Base-by-base conservation (phyloP, 30 jellyfish, hydroid and myxozoan species). In the Mastigias papua region DNA sequence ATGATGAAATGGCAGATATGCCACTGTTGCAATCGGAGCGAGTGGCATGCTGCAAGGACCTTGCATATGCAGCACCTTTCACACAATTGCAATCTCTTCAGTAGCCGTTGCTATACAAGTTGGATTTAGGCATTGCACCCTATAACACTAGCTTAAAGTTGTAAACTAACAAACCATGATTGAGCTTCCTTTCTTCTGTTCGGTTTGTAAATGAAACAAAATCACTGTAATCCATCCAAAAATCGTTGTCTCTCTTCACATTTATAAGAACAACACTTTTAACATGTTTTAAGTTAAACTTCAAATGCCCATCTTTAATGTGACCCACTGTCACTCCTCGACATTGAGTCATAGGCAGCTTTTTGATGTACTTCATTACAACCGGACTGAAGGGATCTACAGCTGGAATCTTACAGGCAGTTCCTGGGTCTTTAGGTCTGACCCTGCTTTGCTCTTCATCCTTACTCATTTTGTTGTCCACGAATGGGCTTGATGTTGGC, bases 321-420 rank as follows among this genome's bases (percentile, higher is more conserved):
- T 48, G 73, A 22, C 86, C 51, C 17, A 48, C 54, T 26, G 19
- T 58, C 25, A 33, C 61, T 76, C 74, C 64, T 9, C 13, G 19
- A 26, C 86, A 76, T 49, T 76, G 58, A 34, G 46, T 31, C 30
- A 48, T 76, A 31, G 30, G 63, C 23, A 22, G 51, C 75, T 48
- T 48, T 34, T 49, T 76, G 7, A 76, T 37, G 61, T 54, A 65
- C 21, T 79, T 57, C 69, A 64, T 79, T 1, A 58, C 89, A 0
- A 61, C 72, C 8, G 79, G 80, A 37, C 61, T 79, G 50, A 79
- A 79, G 5, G 89, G 89, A 28, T 79, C 89, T 0, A 79, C 65
- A 1, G 4, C 35, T 0, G 89, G 89, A 17, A 79, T 42, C 46
- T 62, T 49, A 46, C 89, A 79, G 19, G 32, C 89, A 11, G 78